Evolutionary conservation across 2,113 vertebrate species (phyloP), one percentile per base, ranked within the genome.

Genomic region (Hydrochoerus hydrochaeris): DNA sequence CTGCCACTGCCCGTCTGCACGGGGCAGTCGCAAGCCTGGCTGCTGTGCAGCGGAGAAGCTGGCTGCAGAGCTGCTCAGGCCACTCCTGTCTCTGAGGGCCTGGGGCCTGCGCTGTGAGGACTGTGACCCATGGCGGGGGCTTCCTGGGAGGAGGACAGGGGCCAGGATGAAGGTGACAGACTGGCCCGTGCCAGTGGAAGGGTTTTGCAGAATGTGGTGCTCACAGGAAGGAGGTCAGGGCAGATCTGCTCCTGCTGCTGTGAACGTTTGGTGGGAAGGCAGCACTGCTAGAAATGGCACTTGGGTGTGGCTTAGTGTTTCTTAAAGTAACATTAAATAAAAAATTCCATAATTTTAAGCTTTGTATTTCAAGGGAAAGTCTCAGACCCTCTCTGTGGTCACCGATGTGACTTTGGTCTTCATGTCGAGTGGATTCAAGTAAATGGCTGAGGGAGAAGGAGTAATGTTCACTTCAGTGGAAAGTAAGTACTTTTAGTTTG

Each of bases 281-380:
- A 6, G 0, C 4, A 44, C 63, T 4, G 1, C 38, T 30, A 52
- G 84, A 38, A 5, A 2, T 7, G 67, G 22, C 11, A 2, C 0
- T 12, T 20, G 12, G 4, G 46, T 38, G 38, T n/a, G 17, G 65
- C 16, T 7, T 22, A 20, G 2, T 35, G 67, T 75, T 58, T 44
- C 35, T 35, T 49, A 16, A 69, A 49, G 28, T 44, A 62, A 85
- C 71, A 69, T 78, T 41, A 44, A 91, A 90, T 38, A 63, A 78
- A 54, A 95, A 49, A 41, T 32, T 73, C 28, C 46, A 38, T 44
- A 85, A 35, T n/a, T 78, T 71, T 78, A 91, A 62, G 60, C 38
- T 62, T 52, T 80, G 8, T 58, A 14, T 80, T 69, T 88, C 2
- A 58, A 52, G 46, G 7, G 62, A 44, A 85, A 82, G 44, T 58